These are phyloP conservation scores for Thalassaphorura encarpata DNA, from an alignment of 1,140 invertebrate species.

Conservation along the genomic window DNA sequence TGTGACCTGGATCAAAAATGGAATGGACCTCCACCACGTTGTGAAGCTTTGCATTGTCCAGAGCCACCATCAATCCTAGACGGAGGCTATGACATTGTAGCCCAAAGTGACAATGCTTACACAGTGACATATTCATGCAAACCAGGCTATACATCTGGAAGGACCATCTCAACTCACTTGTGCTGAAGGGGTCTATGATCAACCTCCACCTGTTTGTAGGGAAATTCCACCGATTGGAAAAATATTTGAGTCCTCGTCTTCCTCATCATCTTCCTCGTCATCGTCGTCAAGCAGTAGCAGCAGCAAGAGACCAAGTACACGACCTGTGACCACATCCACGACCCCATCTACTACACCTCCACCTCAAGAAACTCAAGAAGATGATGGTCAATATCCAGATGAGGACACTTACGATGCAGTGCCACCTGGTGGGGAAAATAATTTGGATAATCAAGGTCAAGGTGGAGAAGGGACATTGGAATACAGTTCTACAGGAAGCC, in stretches of 20 bases:
- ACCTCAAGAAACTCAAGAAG: not conserved
- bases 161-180: slow-evolving; percentile 60
- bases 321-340: slow-evolving; percentile 1
- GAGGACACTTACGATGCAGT: slow-evolving; percentile 33
- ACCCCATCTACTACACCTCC: not conserved
- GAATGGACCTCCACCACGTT: slow-evolving; percentile 79
- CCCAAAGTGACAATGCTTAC: slow-evolving; percentile 51
- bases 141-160: slow-evolving; percentile 51
- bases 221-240: slow-evolving; percentile 19
- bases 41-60: slow-evolving; percentile 27
- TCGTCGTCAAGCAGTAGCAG: slow-evolving; percentile 34
- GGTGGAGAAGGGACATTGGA: slow-evolving; percentile 35
- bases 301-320: too few species aligned
- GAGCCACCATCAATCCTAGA: slow-evolving; percentile 59
- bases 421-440: too few species aligned
- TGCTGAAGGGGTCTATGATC: slow-evolving; percentile 66
- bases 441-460: slow-evolving; percentile 5
- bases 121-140: slow-evolving; percentile 66
- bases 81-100: slow-evolving; percentile 51
- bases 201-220: slow-evolving; percentile 47
- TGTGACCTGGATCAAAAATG: slow-evolving; percentile 87
- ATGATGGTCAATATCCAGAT: too few species aligned
- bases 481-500: slow-evolving; percentile 30
- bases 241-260: slow-evolving; percentile 34
- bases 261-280: slow-evolving; percentile 16